Percentiles rank a stretch among this genome's conserved stretches.
Conservation (phyloP, 2,113 vertebrate genomes). For the Abramis brama region DNA sequence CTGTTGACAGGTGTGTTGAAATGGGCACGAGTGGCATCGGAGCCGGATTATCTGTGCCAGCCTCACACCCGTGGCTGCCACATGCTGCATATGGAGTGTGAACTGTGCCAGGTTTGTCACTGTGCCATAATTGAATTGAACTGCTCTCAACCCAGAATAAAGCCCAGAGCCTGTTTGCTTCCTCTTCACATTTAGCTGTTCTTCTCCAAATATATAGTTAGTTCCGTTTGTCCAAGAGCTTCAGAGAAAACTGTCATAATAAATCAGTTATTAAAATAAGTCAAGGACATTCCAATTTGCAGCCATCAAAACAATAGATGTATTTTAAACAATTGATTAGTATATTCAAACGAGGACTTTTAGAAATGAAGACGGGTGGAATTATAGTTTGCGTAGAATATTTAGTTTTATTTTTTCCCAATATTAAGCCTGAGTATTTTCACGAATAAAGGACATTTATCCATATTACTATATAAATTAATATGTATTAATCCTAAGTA, state of each 20-base stretch:
- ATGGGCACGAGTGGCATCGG: neutral
- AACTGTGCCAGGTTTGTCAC: slow-evolving; percentile 47
- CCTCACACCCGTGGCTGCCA: slow-evolving; percentile 12
- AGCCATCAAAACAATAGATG: neutral
- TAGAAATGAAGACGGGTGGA: no score
- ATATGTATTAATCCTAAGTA: no score
- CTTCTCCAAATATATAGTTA: neutral
- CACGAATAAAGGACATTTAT: neutral
- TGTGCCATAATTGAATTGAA: slow-evolving; percentile 36
- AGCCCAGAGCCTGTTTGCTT: slow-evolving; percentile 3
- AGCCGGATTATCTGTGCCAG: slow-evolving; percentile 30
- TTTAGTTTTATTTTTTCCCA: no score
- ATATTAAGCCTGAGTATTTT: neutral
- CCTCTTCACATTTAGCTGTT: slow-evolving; percentile 13
- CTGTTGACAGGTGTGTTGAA: slow-evolving; percentile 55
- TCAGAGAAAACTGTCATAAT: neutral
- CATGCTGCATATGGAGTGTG: slow-evolving; percentile 35
- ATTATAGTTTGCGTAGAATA: no score
- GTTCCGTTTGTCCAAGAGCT: neutral
- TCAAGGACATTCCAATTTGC: neutral
- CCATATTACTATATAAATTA: neutral
- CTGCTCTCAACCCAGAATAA: slow-evolving; percentile 17
- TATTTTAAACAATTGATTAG: neutral
- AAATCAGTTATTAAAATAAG: neutral
- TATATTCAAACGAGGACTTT: neutral